Conservation (phyloP, 2,797 vertebrate genomes). For the Steatocranus sp. region DNA sequence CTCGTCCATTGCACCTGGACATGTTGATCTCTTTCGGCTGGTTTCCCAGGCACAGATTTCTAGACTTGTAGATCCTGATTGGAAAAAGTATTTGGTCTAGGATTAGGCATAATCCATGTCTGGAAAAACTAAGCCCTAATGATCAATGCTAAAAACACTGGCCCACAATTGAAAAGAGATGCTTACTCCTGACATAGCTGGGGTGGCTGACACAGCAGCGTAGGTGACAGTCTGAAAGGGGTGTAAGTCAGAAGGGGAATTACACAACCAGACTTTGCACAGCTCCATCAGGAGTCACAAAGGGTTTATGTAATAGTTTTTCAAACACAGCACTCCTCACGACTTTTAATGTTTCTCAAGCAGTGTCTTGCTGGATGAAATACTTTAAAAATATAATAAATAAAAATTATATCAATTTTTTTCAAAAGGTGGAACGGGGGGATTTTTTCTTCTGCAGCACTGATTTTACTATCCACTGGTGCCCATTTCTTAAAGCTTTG, state of each 20-base stretch:
- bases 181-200: background rate
- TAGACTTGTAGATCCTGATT: background rate
- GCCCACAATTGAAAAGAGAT: background rate
- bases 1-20: background rate
- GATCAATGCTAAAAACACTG: background rate
- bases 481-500: background rate
- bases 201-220: background rate
- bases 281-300: background rate
- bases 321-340: background rate
- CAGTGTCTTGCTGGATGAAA: background rate
- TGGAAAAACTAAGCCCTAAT: background rate
- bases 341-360: background rate
- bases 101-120: background rate
- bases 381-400: background rate
- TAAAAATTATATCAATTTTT: background rate
- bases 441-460: background rate
- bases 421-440: accelerated
- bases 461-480: background rate
- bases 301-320: background rate
- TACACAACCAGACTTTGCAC: background rate
- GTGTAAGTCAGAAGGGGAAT: background rate
- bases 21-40: background rate
- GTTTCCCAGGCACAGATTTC: background rate
- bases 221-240: background rate
- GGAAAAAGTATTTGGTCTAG: background rate